Evolutionary conservation across 2,113 vertebrate species (phyloP), one percentile per base, ranked within the genome.

Genomic region (Oreochromis spilurus): DNA sequence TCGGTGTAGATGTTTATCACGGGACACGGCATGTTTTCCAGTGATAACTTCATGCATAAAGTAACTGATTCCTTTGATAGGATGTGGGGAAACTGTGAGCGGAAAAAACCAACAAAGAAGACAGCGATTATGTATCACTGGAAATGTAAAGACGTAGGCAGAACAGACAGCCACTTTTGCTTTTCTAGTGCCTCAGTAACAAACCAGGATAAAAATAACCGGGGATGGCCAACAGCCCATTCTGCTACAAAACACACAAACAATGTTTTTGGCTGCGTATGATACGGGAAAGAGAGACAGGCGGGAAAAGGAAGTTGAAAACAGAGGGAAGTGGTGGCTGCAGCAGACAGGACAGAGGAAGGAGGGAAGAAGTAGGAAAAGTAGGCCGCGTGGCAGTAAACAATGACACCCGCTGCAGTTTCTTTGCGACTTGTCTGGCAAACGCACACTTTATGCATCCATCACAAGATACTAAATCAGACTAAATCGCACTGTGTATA

Each of bases 201-300:
- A 75, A 82, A 84, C 17, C 3, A 6, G 87, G 82, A 84, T 90
- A 92, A 93, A 95, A 93, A 93, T 91, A 92, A 91, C 83, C 53
- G 0, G 48, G 78, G 84, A 87, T 58, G 85, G 91, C 84, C 14
- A 31, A 5, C 70, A 16, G 77, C 90, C 88, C 6, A 10, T n/a
- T 83, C 55, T 84, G 70, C 77, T 58, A 24, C 53, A 82, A 82
- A 93, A 92, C 77, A 82, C 85, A 77, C 88, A 62, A 58, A 77
- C 90, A 84, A 84, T 62, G 82, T 87, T 91, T 84, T 84, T 91
- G 90, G 83, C 77, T 45, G 11, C 11, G 17, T n/a, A 10, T 10
- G 52, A 84, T 24, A 7, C n/a, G 57, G 6, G 83, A 83, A 7
- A 31, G n/a, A 36, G 43, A 55, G 54, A 4, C 31, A 45, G 24